Conservation (phyloP, 2,888 invertebrate species). For the Imbricaverruca yamaguchii region DNA sequence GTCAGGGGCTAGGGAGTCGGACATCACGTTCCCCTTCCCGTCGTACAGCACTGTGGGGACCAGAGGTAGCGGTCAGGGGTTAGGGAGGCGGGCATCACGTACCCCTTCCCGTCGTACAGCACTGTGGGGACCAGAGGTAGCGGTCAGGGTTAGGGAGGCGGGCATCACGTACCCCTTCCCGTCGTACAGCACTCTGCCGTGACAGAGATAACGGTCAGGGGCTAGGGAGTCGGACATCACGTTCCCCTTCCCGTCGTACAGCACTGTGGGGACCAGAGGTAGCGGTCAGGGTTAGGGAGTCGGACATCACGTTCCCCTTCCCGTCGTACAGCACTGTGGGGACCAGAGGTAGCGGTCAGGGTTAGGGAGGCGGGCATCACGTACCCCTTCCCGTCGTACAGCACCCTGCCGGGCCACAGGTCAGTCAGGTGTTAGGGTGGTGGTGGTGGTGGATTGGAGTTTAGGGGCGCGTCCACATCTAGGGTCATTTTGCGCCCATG, state of each 20-base stretch:
- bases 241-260: neutral
- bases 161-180: constrained; percentile 90
- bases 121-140: too few relatives aligned
- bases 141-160: too few relatives aligned
- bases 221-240: neutral
- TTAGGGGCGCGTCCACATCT: constrained; percentile 87
- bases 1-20: too few relatives aligned
- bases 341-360: neutral
- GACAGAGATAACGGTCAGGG: too few relatives aligned
- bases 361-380: constrained; percentile 72
- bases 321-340: constrained; percentile 93
- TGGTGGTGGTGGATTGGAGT: too few relatives aligned
- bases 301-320: constrained; percentile 86
- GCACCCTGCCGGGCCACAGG: constrained; percentile 57
- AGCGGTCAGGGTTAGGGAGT: too few relatives aligned
- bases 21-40: constrained; percentile 4
- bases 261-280: neutral
- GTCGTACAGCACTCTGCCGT: constrained; percentile 85
- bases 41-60: neutral
- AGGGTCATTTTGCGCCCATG: too few relatives aligned
- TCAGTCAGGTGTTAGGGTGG: too few relatives aligned
- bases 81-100: neutral
- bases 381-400: constrained; percentile 93
- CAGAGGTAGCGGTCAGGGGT: too few relatives aligned
- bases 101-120: neutral